Conservation (phyloP, 2,888 invertebrate species). For the Xiphydria camelus region DNA sequence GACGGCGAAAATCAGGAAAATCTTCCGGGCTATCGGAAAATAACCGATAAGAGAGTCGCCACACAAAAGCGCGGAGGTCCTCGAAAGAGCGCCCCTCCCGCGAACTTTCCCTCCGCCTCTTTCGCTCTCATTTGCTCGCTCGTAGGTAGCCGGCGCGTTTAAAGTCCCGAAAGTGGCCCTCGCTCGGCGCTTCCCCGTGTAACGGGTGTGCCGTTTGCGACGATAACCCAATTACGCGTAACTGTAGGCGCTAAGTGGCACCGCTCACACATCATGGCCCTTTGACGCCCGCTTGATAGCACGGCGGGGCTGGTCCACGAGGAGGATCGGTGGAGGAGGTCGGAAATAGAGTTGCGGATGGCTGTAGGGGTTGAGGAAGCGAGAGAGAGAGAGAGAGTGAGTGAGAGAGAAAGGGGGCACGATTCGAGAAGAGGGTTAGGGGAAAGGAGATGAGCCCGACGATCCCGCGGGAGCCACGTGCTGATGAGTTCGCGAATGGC, state of each 20-base stretch:
- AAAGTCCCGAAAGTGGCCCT: too few relatives aligned
- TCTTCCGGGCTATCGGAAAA: too few relatives aligned
- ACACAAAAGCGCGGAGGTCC: too few relatives aligned
- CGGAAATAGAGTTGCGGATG: neutral
- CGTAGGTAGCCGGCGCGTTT: too few relatives aligned
- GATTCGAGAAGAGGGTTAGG: neutral
- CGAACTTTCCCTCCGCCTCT: too few relatives aligned
- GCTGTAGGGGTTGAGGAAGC: too few relatives aligned
- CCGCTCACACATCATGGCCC: conserved; percentile 19
- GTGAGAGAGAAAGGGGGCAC: neutral
- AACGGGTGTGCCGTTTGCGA: neutral
- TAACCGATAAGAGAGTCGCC: too few relatives aligned
- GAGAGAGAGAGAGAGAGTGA: too few relatives aligned
- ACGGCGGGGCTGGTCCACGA: neutral
- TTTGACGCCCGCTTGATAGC: conserved; percentile 17
- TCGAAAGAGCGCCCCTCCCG: too few relatives aligned
- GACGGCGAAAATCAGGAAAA: too few relatives aligned
- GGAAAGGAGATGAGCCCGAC: conserved; percentile 25
- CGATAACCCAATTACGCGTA: conserved; percentile 10
- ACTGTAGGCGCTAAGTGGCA: conserved; percentile 7
- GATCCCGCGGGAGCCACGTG: conserved; percentile 21
- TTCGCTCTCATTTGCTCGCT: too few relatives aligned
- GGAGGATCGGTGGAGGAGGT: neutral
- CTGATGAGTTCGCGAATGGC: conserved; percentile 19
- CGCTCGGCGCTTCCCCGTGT: neutral